phyloP scores from a whole-genome alignment of 1,140 invertebrate genomes.

The Drosophila pachea region DNA sequence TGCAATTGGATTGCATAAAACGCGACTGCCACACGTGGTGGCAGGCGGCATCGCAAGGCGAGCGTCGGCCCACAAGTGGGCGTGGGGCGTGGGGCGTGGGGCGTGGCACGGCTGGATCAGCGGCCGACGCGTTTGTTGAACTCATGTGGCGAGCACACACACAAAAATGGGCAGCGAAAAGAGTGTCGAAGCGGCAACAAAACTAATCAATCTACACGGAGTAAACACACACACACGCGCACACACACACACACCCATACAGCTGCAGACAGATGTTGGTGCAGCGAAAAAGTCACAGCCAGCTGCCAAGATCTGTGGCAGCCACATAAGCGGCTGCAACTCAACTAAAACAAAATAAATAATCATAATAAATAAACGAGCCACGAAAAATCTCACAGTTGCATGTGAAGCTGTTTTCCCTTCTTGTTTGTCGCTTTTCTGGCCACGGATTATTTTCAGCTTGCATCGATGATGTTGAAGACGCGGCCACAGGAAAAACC shows the following conservation, averaged over 20 bases:
- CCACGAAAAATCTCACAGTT: constrained; percentile 71
- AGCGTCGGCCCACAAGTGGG: background rate
- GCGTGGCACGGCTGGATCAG: constrained; percentile 23
- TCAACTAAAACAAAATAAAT: constrained; percentile 71
- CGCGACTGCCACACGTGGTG: constrained; percentile 1
- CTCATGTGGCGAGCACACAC: constrained; percentile 28
- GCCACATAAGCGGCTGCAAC: constrained; percentile 50
- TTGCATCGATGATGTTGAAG: constrained; percentile 2
- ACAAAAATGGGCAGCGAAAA: constrained; percentile 9
- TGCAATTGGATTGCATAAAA: constrained; percentile 10
- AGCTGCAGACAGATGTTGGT: constrained; percentile 18
- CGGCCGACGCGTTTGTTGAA: constrained; percentile 49
- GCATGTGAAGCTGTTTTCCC: constrained; percentile 52
- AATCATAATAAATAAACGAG: constrained; percentile 77
- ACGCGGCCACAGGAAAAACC: constrained; percentile 8
- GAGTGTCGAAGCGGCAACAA: constrained; percentile 29
- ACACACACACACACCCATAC: constrained; percentile 12
- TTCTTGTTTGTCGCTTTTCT: background rate
- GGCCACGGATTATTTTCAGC: constrained; percentile 24
- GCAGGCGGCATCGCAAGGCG: too few relatives aligned
- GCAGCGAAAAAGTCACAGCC: constrained; percentile 8
- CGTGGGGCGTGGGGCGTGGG: constrained; percentile 6
- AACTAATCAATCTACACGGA: constrained; percentile 61
- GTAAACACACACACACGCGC: constrained; percentile 18
- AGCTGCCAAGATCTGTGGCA: constrained; percentile 32